These are phyloP conservation scores for Brachionus manjavacas DNA, from an alignment of 1,140 invertebrate genomes.

Conservation along the genomic window DNA sequence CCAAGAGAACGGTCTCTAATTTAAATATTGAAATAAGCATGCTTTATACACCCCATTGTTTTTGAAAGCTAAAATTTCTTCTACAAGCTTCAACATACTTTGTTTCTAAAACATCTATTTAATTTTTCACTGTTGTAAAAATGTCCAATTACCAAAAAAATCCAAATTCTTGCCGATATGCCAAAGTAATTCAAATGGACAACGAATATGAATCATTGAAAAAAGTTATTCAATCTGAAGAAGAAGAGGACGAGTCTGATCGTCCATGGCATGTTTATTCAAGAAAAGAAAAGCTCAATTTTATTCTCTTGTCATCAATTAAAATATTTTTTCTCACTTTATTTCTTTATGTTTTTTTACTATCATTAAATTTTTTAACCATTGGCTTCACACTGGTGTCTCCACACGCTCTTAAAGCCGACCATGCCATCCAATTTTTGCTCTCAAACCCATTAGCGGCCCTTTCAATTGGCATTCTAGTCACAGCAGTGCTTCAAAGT, in stretches of 20 bases:
- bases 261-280: background rate
- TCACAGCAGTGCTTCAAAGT: slow-evolving; percentile 64
- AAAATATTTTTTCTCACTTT: background rate
- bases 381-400: background rate
- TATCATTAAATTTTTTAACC: slow-evolving; percentile 15
- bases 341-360: background rate
- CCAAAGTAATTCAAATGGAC: background rate
- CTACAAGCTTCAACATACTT: background rate
- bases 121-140: background rate
- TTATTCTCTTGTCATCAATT: background rate
- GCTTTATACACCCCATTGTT: background rate
- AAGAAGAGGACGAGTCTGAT: slow-evolving; percentile 1
- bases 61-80: background rate
- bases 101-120: background rate
- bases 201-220: background rate
- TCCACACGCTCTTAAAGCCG: background rate
- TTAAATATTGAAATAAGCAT: background rate
- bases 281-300: slow-evolving; percentile 10
- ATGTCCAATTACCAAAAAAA: background rate
- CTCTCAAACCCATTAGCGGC: slow-evolving; percentile 61
- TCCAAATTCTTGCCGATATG: background rate
- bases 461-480: slow-evolving; percentile 63
- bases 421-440: slow-evolving; percentile 45
- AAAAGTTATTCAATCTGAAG: background rate
- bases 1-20: background rate